Percentiles rank a stretch among this genome's conserved stretches.
Conservation (phyloP, 2,797 vertebrate genomes). For the Eulemur albifrons region DNA sequence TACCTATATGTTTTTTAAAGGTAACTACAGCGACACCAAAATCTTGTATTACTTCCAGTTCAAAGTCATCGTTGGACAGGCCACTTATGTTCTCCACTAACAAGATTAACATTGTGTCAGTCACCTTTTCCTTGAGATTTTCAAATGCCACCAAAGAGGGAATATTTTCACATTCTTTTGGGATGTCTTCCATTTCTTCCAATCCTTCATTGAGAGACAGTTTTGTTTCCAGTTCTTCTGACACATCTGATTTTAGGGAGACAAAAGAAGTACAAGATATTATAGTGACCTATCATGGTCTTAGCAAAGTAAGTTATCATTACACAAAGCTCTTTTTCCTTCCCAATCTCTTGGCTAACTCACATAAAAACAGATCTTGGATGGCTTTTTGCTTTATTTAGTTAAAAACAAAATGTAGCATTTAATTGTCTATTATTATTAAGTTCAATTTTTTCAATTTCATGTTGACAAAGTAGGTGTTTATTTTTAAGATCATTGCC, state of each 20-base stretch:
- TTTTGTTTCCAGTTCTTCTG: slow-evolving; percentile 70
- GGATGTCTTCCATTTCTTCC: neutral
- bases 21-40: slow-evolving; percentile 76
- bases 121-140: slow-evolving; percentile 71
- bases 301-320: neutral
- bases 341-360: neutral
- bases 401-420: slow-evolving; percentile 1
- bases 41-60: slow-evolving; percentile 84
- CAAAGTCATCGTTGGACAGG: slow-evolving; percentile 79
- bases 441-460: neutral
- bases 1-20: slow-evolving; percentile 81
- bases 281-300: neutral
- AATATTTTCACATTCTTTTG: neutral
- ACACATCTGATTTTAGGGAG: slow-evolving; percentile 71
- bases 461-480: neutral
- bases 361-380: neutral
- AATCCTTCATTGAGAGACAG: slow-evolving; percentile 13
- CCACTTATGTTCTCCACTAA: slow-evolving; percentile 83
- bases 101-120: slow-evolving; percentile 60
- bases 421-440: neutral
- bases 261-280: slow-evolving; percentile 9
- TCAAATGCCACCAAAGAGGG: slow-evolving; percentile 74
- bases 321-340: neutral
- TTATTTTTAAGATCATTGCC: neutral
- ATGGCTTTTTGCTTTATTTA: neutral